Conservation (phyloP, 2,113 vertebrate genomes). For the Solea solea region DNA sequence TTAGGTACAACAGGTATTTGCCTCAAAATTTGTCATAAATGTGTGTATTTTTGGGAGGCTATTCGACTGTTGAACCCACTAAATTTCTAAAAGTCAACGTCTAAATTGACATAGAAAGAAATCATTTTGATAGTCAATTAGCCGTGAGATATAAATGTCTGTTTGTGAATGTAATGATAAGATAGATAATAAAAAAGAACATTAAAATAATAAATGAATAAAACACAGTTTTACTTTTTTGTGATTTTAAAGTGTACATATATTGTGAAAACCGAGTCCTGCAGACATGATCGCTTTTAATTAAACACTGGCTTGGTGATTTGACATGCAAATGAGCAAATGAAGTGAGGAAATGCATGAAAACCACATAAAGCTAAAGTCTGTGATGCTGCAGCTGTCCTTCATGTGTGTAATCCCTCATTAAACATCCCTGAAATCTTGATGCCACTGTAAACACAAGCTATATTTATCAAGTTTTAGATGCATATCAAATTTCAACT, state of each 20-base stretch:
- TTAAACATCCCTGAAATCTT: neutral
- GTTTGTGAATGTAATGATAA: too few species aligned
- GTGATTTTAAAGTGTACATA: neutral
- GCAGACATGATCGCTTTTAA: neutral
- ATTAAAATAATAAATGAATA: too few species aligned
- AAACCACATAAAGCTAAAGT: conserved; percentile 14
- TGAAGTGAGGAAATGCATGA: neutral
- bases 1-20: too few species aligned
- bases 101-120: too few species aligned
- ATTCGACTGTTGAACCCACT: too few species aligned
- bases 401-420: neutral
- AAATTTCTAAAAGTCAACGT: too few species aligned
- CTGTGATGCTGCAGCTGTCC: conserved; percentile 12
- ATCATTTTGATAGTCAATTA: too few species aligned
- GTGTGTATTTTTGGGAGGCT: too few species aligned
- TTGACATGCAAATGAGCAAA: neutral
- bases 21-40: too few species aligned
- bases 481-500: neutral
- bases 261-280: neutral
- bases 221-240: neutral
- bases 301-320: neutral
- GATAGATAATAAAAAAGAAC: too few species aligned
- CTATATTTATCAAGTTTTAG: neutral
- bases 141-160: too few species aligned
- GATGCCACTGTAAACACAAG: neutral